Evolutionary conservation across 2,888 invertebrate species (phyloP), one percentile per base, ranked within the genome.

Genomic region (Petrophora chlorosata): DNA sequence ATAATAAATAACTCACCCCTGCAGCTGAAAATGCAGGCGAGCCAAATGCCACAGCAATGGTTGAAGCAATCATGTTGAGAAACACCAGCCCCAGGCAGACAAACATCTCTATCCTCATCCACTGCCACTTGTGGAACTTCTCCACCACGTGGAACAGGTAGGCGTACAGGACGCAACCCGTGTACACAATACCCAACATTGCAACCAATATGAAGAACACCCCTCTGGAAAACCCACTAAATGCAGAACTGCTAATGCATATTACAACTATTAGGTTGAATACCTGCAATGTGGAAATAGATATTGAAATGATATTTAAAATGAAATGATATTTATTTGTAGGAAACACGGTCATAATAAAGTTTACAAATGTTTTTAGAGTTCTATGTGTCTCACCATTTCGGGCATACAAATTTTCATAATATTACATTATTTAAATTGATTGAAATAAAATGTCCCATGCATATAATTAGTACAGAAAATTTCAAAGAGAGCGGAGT

Each of bases 61-160:
- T 92, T 0, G 96, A 92, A 0, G 95, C 95, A 35, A 96, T 92
- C 56, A 97, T 85, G 70, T 95, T 95, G 61, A 95, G 91, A 33
- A 94, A 84, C 4, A 94, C 90, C 93, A 95, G 94, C 5, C 94
- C 63, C 0, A 91, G 91, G 70, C 93, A 94, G 67, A 92, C 95
- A n/a, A 93, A 84, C 75, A 96, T 92, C 82, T 97, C 97, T 58
- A 95, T 93, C 78, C 95, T 94, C 50, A 97, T 82, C 97, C 97
- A 97, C 13, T 96, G 96, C 61, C 97, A 92, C 72, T 93, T 94
- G 71, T 94, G 94, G 66, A 95, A 93, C 70, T 94, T 95, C 80
- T 97, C 97, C 32, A 97, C 92, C 3, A 96, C 84, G 73, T 97
- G 97, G 79, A 96, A 95, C 35, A 96, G 71, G 76, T 97, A 98